Base-by-base conservation (phyloP, 2,888 invertebrate species). In the Oligia fasciuncula region DNA sequence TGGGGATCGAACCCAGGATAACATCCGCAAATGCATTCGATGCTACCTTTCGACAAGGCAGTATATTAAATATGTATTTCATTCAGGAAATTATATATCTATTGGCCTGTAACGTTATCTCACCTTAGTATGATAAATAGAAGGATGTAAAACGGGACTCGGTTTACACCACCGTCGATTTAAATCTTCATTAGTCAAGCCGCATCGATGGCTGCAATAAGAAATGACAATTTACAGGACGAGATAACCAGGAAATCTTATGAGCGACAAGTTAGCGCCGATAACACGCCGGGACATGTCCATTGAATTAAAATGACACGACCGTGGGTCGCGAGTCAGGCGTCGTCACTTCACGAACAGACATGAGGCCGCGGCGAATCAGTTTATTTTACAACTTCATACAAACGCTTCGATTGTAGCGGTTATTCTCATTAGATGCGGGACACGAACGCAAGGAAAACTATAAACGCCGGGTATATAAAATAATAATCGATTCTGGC, bases 161-260 rank as follows among this genome's bases (percentile, higher is more conserved):
- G 99, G 99, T 91, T 97, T 97, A 92, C 97, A 97, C 99, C 99
- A 99, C 79, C 98, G 97, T 89, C 98, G 97, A 96, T 99, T 99
- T 93, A 99, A 96, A 96, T 99, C 99, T 95, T 98, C 98, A 93
- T 98, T 98, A 91, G 98, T 98, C 93, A 99, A 95, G 73, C 98
- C 98, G 97, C 98, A 98, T 88, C 98, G 97, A 95, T 98, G 98
- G 95, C 98, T 98, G 97, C 82, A 97, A 97, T 93, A 95, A 95
- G 93, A 94, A 93, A 93, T 91, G 88, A 91, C 91, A 92, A 91
- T 92, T 94, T 93, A 93, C 90, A 93, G 91, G 90, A 89, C 89
- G 87, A 89, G 91, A 92, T 93, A 92, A 92, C 92, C 92, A 93
- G 94, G 94, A 94, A 95, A 93, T 91, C 91, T 91, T 89, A 89